Base-by-base conservation (phyloP, 2,113 vertebrate species). In the Brachionichthys hirsutus region DNA sequence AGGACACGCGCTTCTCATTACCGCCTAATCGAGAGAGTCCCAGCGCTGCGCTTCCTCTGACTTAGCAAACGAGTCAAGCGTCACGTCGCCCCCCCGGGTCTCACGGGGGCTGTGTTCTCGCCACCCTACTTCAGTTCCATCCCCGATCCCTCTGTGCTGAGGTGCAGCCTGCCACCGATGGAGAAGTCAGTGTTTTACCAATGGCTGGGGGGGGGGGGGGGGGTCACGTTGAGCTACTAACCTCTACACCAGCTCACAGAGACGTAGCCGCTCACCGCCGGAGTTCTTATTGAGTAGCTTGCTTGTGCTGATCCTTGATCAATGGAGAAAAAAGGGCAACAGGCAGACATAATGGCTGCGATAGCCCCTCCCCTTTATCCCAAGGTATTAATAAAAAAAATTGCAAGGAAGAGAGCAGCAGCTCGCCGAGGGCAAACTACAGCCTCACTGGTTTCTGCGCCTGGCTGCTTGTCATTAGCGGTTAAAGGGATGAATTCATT, bases 241-340 rank as follows among this genome's bases (percentile, higher is more conserved):
- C 74, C 75, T 70, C 80, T 64, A 50, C 68, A 50, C 61, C 45
- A 16, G 52, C 67, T 63, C 20, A 62, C 76, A 68, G 58, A 73
- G 59, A 72, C 12, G 52, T 44, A 67, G 54, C 62, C 55, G 53
- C 57, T 56, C 68, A 15, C 68, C 56, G 11, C 63, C 22, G 73
- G 67, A 67, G 82, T 40, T 43, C 73, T 67, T 73, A 82, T 70
- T 54, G 78, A 78, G 67, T 71, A 15, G 51, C 62, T 73, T 52
- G 62, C 66, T 54, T 53, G 77, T 65, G 53, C 50, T 67, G 69
- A 71, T 75, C 46, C 46, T 61, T 41, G 59, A 78, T 85, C 65
- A 45, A 81, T 80, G 54, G 36, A 24, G 48, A 54, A 55, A 70
- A 48, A 52, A 43, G 56, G 62, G 65, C 2, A n/a, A 70, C 52